Percentiles rank a stretch among this genome's conserved stretches.
phyloP scores from a whole-genome alignment of 2,888 invertebrate genomes.

The Baronia brevicornis region DNA sequence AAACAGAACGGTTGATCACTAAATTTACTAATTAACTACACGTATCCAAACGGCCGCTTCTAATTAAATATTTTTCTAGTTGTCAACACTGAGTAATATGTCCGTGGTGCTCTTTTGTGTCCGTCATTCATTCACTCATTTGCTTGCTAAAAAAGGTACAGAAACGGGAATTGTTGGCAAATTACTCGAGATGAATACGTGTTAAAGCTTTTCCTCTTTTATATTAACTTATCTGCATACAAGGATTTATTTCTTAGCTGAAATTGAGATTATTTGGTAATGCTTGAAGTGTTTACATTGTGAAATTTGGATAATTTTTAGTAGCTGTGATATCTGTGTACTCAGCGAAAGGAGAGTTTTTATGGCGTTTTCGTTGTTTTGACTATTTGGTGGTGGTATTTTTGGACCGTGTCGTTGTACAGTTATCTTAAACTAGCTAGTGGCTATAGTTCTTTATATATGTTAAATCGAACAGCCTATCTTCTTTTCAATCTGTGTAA shows the following conservation, averaged over 20 bases:
- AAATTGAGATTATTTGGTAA: constrained; percentile 33
- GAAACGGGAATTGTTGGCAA: constrained; percentile 68
- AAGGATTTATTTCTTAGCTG: constrained; percentile 26
- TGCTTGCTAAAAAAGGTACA: constrained; percentile 58
- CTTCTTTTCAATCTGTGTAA: constrained; percentile 25
- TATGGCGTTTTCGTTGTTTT: constrained; percentile 40
- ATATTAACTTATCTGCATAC: constrained; percentile 27
- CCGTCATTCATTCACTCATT: constrained; percentile 54
- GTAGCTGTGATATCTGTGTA: constrained; percentile 44
- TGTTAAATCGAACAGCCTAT: constrained; percentile 26
- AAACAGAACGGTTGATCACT: not conserved
- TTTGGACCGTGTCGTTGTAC: constrained; percentile 47
- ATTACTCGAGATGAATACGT: constrained; percentile 59
- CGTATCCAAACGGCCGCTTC: constrained; percentile 21
- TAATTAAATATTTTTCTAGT: constrained; percentile 22
- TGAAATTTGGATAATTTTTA: constrained; percentile 43
- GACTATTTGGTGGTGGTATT: constrained; percentile 40
- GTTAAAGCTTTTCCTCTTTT: constrained; percentile 46
- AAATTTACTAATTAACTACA: not conserved
- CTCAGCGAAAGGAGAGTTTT: constrained; percentile 54
- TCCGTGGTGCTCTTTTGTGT: constrained; percentile 35
- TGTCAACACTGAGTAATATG: constrained; percentile 31
- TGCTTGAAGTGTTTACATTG: constrained; percentile 64
- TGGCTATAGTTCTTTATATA: constrained; percentile 28
- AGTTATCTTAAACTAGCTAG: constrained; percentile 39